Base-by-base conservation (phyloP, 2,888 invertebrate genomes). In the Gonocerus acuteangulatus region DNA sequence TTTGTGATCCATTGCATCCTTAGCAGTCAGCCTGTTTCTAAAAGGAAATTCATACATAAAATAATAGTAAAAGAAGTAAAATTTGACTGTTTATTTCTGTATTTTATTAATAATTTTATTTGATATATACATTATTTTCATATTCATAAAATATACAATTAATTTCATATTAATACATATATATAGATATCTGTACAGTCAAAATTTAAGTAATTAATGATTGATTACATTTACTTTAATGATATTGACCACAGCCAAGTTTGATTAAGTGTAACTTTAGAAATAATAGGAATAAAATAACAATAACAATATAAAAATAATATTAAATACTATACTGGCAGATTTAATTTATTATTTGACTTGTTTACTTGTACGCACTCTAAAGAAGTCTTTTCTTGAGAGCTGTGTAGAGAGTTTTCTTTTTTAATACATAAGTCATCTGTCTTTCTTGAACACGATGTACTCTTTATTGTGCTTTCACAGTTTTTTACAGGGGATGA, bases 21-120 rank as follows among this genome's bases (percentile, higher is more conserved):
- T 77, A 0, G 89, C 85, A 22, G 83, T 78, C 70, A 90, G 79
- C 71, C 93, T 81, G 65, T 82, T 79, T 70, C 92, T 92, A 78
- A 34, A 49, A 60, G 49, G 48, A 49, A 51, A 59, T 27, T 48
- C 13, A 34, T 32, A 23, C 21, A 47, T 34, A 34, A 59, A 22
- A 34, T 18, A 22, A 9, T 16, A 59, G 11, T 18, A 60, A 32
- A 49, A 21, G 27, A 49, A 22, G 36, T 19, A 52, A 60, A 60
- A 60, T 9, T 27, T 47, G 47, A 2, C 27, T 44, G 27, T 27
- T 39, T 11, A 19, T 27, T 47, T 47, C 32, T 27, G 27, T 32
- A 58, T 47, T 58, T 47, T 51, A 32, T 44, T 22, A 1, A 47
- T 47, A 47, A 47, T 21, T 48, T 48, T 19, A 16, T 7, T 19